Evolutionary conservation across 2,113 vertebrate species (phyloP), one percentile per base, ranked within the genome.

Genomic region (Glaucomys volans): DNA sequence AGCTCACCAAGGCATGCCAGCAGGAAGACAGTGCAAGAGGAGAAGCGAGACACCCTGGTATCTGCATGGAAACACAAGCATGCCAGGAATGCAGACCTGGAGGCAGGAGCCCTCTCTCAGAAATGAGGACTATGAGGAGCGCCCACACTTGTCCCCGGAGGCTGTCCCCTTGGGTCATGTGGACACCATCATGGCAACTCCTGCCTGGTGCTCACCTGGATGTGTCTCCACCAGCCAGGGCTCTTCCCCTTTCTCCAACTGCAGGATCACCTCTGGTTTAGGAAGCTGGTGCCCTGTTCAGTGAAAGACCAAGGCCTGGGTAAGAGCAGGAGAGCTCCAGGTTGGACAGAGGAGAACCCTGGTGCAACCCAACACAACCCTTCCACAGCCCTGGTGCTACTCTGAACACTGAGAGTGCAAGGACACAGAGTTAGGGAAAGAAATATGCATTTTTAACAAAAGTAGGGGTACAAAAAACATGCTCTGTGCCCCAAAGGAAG

Each of bases 261-360:
- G 44, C 44, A 44, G 93, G 64, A 97, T 95, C 75, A 97, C 84
- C 4, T 96, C 88, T 87, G 97, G 97, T 69, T 97, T 97, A 84
- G 95, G 66, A 90, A 96, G 91, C 12, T 64, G 84, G 84, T 44
- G 69, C 11, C 97, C 97, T 97, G 74, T 37, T 87, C 76, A 94
- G 69, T 20, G 44, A 92, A 89, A 96, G 84, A 87, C 20, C 74
- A 57, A 71, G 40, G 76, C 52, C 0, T 52, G 28, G 37, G n/a
- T 32, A 22, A 94, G 50, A n/a, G 37, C 18, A 10, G 40, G 22
- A 26, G 74, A 3, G 12, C 52, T 77, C 44, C 16, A 20, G n/a
- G 52, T 26, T n/a, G n/a, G 20, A 87, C 44, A 71, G 24, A 72
- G 44, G 32, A 81, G n/a, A n/a, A n/a, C n/a, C 42, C 16, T 30